phyloP scores from a whole-genome alignment of 2,888 invertebrate species.

The Hipparchia sbordonii region DNA sequence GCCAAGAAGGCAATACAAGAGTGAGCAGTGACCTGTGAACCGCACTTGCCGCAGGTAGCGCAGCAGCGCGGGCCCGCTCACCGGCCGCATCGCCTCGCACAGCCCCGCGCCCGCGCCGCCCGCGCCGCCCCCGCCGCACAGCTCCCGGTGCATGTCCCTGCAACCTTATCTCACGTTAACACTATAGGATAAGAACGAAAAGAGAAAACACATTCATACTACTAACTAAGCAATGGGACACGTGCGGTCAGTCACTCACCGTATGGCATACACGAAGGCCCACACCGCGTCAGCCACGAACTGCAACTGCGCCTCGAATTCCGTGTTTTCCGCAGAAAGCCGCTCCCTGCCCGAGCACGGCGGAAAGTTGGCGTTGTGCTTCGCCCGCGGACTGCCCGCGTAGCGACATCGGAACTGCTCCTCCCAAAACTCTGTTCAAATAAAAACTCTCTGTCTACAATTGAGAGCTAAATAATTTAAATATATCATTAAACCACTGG shows the following conservation, averaged over 20 bases:
- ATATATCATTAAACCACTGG: no score
- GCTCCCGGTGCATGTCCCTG: constrained; percentile 92
- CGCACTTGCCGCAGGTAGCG: constrained; percentile 92
- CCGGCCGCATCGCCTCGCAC: constrained; percentile 94
- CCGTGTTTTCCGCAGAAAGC: constrained; percentile 88
- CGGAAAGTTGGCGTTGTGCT: constrained; percentile 89
- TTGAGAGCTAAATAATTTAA: no score
- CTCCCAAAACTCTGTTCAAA: constrained; percentile 93
- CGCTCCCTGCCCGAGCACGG: constrained; percentile 91
- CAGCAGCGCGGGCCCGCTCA: constrained; percentile 92
- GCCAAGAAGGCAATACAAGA: neutral
- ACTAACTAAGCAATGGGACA: no score
- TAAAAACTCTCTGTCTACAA: no score
- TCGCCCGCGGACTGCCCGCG: constrained; percentile 90
- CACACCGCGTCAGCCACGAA: constrained; percentile 97
- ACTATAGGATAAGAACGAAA: neutral
- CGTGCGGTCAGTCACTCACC: constrained; percentile 69
- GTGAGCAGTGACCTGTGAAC: constrained; percentile 76
- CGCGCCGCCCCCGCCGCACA: constrained; percentile 89
- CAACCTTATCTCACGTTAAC: neutral
- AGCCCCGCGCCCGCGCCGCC: constrained; percentile 86
- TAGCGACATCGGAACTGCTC: constrained; percentile 95
- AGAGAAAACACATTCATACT: neutral
- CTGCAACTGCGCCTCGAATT: constrained; percentile 96
- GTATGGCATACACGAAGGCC: constrained; percentile 94